Evolutionary conservation across 1,140 invertebrate genomes (phyloP), one percentile per base, ranked within the genome.

Genomic region (Hyles vespertilio): DNA sequence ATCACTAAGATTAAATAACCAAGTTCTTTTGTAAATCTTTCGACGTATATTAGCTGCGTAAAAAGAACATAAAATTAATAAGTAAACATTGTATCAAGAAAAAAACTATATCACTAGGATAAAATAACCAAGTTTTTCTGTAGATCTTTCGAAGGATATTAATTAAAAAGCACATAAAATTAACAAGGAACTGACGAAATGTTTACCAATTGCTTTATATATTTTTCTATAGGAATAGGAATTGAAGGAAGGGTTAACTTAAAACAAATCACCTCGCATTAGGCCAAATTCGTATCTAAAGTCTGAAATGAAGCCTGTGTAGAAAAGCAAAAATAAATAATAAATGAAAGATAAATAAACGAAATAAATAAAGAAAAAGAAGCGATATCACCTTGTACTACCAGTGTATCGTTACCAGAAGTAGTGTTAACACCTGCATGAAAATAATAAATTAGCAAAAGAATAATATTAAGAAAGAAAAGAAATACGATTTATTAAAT

Each of bases 261-360:
- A 40, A 32, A 48, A 52, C 44, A 61, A 65, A 60, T 73, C 74
- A 81, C 75, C 79, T 79, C 70, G 65, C 55, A 72, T 69, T 32
- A 70, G 48, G 56, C 71, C 50, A 67, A 78, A 63, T 50, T 75
- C 67, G 58, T 80, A 72, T 47, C 79, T 73, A 62, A 72, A 73
- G 62, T 76, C 72, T 65, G 76, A 72, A 62, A 69, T 69, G 62
- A 83, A 75, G 74, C 73, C 81, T 79, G 71, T 64, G 61, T 61
- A 60, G 56, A 67, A 70, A 73, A 70, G 61, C 57, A 72, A 74
- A 67, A 68, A 65, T 70, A 69, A 70, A 50, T 58, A 70, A 5
- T 32, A 72, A 65, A 58, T 54, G 52, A 54, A 47, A 51, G 43
- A 46, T 11, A 33, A 8, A 44, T 63, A 59, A 22, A 63, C 32